Conservation (phyloP, 2,797 vertebrate species). For the Anisognathus igniventris region DNA sequence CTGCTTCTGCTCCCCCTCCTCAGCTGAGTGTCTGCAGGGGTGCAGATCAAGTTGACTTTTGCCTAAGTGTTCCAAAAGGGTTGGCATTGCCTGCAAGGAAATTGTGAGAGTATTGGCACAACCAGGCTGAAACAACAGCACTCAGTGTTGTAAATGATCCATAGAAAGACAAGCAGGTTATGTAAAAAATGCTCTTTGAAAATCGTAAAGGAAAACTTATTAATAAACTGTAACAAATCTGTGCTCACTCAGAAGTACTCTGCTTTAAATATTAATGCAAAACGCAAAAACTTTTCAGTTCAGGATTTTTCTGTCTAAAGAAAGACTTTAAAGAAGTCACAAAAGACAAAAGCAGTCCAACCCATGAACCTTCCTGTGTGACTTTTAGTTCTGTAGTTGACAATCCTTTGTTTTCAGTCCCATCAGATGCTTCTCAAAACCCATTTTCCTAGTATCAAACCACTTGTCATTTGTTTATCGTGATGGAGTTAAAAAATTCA, state of each 20-base stretch:
- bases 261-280: conserved; percentile 4
- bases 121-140: not conserved
- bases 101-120: accelerated
- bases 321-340: not conserved
- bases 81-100: not conserved
- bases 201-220: not conserved
- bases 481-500: not conserved
- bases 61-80: not conserved
- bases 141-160: not conserved
- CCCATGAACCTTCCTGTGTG: not conserved
- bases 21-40: not conserved
- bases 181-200: not conserved
- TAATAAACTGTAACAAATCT: conserved; percentile 8
- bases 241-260: not conserved
- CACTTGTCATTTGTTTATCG: not conserved
- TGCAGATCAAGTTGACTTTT: not conserved
- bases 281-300: not conserved
- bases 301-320: not conserved
- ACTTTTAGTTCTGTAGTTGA: not conserved
- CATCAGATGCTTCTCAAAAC: not conserved
- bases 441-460: not conserved
- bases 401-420: not conserved
- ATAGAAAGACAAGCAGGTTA: not conserved
- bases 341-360: not conserved
- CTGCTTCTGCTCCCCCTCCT: not conserved